These are phyloP conservation scores for Drosophila subpulchrella DNA, from an alignment of 1,140 invertebrate species.

Conservation along the genomic window DNA sequence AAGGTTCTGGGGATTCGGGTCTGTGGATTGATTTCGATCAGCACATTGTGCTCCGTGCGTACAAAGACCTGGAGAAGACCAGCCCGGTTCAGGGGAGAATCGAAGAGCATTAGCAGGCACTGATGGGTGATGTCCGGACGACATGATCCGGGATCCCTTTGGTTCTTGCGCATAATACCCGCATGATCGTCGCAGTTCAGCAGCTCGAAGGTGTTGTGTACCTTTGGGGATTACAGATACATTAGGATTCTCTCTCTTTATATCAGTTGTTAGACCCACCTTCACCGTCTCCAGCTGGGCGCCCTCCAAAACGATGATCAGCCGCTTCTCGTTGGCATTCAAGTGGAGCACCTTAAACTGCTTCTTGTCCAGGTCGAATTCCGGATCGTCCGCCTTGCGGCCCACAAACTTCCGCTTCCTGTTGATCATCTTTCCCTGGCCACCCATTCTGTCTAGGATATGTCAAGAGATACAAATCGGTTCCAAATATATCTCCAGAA, in stretches of 20 bases:
- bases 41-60: conserved; percentile 97
- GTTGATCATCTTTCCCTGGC: conserved; percentile 71
- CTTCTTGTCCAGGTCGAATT: conserved; percentile 81
- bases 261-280: conserved; percentile 85
- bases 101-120: conserved; percentile 97
- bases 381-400: conserved; percentile 71
- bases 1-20: conserved; percentile 99
- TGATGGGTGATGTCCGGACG: conserved; percentile 98
- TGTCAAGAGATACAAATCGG: background rate
- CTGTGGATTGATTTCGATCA: conserved; percentile 99
- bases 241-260: background rate
- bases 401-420: conserved; percentile 71
- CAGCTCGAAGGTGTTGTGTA: conserved; percentile 94
- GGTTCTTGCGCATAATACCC: conserved; percentile 92
- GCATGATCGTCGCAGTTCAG: conserved; percentile 97
- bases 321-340: conserved; percentile 90
- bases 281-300: conserved; percentile 98
- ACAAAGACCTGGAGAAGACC: conserved; percentile 96
- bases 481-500: background rate
- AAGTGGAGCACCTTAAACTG: conserved; percentile 77
- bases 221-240: conserved; percentile 87
- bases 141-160: conserved; percentile 92
- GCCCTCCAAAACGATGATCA: conserved; percentile 97
- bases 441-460: conserved; percentile 46
- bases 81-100: conserved; percentile 97